Base-by-base conservation (phyloP, 2,888 invertebrate genomes). In the Eremobia ochroleuca region DNA sequence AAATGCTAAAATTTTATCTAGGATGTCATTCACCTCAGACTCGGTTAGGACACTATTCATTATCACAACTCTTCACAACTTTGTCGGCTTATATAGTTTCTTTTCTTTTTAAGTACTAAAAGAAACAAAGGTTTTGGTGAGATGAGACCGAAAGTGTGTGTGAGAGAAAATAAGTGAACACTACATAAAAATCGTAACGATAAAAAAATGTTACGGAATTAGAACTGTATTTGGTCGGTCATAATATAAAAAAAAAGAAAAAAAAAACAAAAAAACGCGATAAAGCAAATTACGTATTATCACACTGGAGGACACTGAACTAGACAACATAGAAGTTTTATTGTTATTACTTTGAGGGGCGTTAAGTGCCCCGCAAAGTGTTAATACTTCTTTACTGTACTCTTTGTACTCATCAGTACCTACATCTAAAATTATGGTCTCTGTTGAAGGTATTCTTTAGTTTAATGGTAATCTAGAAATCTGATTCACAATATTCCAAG, bases 1-100 rank as follows among this genome's bases (percentile, higher is more conserved):
- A 75, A 66, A 81, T 76, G 74, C 55, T 64, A 73, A 73, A 73
- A 69, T 79, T 76, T 65, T 71, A 61, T 78, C 43, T 49, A 4
- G 18, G 28, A 67, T 73, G 37, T 79, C 78, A 73, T 73, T 82
- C 61, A 77, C 68, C 79, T 34, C n/a, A 46, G 61, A 28, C 62
- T 73, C 61, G 40, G 67, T 75, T 46, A 77, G 61, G 74, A 73
- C 72, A 61, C 59, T 76, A 64, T 55, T 64, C 40, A 75, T 71
- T 79, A 73, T 73, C 65, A 76, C 67, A 46, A 68, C 66, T 66
- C 37, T 43, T 58, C 52, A 71, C 58, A 70, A 71, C 49, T 62
- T 43, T 49, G n/a, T 40, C 11, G 34, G 28, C 40, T 43, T 82
- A 34, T 43, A 78, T 66, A 21, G 34, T 18, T 61, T 75, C 0